phyloP scores from a whole-genome alignment of 2,113 vertebrate genomes.

The Cyprinodon tularosa region DNA sequence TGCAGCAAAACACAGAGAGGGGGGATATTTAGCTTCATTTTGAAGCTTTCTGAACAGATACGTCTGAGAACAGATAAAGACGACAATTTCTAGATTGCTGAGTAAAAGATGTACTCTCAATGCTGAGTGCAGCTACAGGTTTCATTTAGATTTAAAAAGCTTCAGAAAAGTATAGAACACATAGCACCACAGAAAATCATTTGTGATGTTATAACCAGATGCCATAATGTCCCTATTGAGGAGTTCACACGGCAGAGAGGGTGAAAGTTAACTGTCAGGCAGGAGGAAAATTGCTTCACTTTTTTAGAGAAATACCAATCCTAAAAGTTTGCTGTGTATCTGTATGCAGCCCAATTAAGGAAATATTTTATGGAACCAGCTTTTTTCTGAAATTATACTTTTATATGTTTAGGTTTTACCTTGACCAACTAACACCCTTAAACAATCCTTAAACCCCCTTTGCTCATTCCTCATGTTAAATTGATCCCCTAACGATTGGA shows the following conservation, averaged over 20 bases:
- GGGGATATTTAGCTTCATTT: conserved; percentile 28
- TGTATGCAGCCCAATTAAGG: neutral
- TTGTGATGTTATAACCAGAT: neutral
- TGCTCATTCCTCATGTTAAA: neutral
- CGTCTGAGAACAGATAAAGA: neutral
- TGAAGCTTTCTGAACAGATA: conserved; percentile 14
- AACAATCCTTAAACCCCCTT: neutral
- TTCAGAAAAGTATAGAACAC: neutral
- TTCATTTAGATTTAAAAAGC: neutral
- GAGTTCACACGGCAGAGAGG: neutral
- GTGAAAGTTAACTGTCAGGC: no score
- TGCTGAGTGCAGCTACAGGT: neutral
- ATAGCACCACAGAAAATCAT: no score
- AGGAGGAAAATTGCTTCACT: no score
- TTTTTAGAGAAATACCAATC: no score
- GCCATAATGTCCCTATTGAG: neutral
- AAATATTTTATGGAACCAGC: neutral
- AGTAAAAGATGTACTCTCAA: neutral
- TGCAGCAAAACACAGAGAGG: conserved; percentile 7
- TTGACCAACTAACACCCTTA: no score
- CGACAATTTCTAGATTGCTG: neutral
- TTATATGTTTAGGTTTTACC: neutral
- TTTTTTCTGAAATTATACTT: neutral
- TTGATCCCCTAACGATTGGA: neutral
- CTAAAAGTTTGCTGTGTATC: neutral